phyloP scores from a whole-genome alignment of 2,888 invertebrate genomes.

The Tetanocera ferruginea region DNA sequence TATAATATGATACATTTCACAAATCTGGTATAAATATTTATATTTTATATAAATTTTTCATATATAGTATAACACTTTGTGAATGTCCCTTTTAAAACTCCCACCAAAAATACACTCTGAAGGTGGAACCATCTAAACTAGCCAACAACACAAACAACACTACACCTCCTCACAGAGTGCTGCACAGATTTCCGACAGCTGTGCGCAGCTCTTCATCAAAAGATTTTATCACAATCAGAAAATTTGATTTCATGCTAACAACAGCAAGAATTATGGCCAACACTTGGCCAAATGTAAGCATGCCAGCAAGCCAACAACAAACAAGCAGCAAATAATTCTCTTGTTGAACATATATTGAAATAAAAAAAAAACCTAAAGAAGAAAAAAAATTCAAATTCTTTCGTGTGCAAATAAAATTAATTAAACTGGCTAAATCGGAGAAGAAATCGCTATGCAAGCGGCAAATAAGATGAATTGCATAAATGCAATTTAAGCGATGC shows the following conservation, averaged over 20 bases:
- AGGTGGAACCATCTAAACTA: no score
- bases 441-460: constrained; percentile 45
- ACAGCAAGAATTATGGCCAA: constrained; percentile 12
- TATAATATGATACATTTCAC: no score
- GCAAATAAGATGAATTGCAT: constrained; percentile 60
- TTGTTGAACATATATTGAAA: neutral
- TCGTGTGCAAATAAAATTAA: constrained; percentile 66
- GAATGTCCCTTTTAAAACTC: no score
- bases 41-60: no score
- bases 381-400: constrained; percentile 29
- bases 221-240: neutral
- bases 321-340: neutral
- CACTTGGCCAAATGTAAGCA: neutral
- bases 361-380: neutral
- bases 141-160: no score
- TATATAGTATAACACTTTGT: no score
- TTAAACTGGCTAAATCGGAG: constrained; percentile 48
- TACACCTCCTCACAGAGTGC: no score
- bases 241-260: constrained; percentile 1
- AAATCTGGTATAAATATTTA: no score
- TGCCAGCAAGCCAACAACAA: neutral
- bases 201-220: neutral
- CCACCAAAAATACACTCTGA: no score
- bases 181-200: neutral
- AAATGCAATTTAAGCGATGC: constrained; percentile 52